A percentile compares a stretch with the other conserved stretches of the same genome.
Conservation (phyloP, 2,888 invertebrate species). For the Oxyteleia sp. region DNA sequence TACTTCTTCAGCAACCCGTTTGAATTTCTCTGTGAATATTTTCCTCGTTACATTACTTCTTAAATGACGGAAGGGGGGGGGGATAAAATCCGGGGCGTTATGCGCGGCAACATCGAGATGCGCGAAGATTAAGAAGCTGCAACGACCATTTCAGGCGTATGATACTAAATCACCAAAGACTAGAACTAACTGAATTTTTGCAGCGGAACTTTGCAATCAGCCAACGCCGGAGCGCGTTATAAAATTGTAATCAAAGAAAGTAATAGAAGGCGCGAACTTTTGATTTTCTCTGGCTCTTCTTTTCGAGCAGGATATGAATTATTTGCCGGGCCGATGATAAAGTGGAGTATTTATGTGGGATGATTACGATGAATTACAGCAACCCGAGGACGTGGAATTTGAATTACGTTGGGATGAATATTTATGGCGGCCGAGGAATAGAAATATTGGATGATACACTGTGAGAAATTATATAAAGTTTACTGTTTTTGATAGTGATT, state of each 20-base stretch:
- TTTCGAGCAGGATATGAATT: constrained; percentile 30
- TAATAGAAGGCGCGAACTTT: constrained; percentile 60
- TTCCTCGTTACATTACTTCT: not conserved
- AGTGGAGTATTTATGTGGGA: constrained; percentile 52
- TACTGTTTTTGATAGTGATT: too few relatives aligned
- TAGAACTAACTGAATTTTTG: constrained; percentile 61
- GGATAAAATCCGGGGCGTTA: constrained; percentile 24
- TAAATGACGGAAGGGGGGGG: constrained; percentile 6
- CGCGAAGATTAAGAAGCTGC: constrained; percentile 60
- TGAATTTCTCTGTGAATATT: not conserved
- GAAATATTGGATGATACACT: constrained; percentile 29
- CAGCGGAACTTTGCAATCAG: constrained; percentile 64
- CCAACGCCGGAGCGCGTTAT: constrained; percentile 43
- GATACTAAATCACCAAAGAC: constrained; percentile 63
- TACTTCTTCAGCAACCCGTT: not conserved
- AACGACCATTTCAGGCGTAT: constrained; percentile 36
- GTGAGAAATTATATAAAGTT: not conserved
- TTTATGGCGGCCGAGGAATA: constrained; percentile 22
- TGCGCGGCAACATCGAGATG: constrained; percentile 20
- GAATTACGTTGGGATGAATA: constrained; percentile 55
- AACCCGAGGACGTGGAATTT: constrained; percentile 23
- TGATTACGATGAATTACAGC: constrained; percentile 56
- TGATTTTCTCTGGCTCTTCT: constrained; percentile 43
- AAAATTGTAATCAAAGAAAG: constrained; percentile 68
- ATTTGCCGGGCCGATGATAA: constrained; percentile 44